Evolutionary conservation across 2,113 vertebrate species (phyloP), one percentile per base, ranked within the genome.

Genomic region (Oncorhynchus mykiss): DNA sequence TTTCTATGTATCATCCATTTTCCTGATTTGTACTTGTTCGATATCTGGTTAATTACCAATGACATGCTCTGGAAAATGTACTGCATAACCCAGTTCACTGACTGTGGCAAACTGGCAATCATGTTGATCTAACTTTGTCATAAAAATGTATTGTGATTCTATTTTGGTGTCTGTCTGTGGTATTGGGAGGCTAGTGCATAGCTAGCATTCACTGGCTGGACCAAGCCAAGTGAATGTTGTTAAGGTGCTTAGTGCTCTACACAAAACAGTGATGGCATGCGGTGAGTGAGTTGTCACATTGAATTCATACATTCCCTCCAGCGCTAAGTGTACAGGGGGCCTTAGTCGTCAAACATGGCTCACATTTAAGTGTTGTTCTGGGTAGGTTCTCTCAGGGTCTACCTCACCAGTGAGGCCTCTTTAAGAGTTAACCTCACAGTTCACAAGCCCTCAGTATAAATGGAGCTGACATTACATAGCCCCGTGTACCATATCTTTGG

Each of bases 61-160:
- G 68, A 70, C 76, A 27, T 70, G 20, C 6, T 13, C 57, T n/a
- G 18, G 18, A 25, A 48, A n/a, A 71, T 49, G 5, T 20, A 62
- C 74, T 70, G 29, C 16, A 13, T 49, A 34, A 31, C 27, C 18
- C 25, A 67, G 66, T 34, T 25, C 14, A 67, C 22, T 64, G 54
- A 49, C 18, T 59, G 57, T n/a, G 24, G 60, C 34, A 39, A 39
- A 39, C 34, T 39, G 34, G 7, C 75, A 27, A 14, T 60, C 57
- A 48, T 13, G 59, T 27, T 29, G 39, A 48, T 29, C 45, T 71
- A 70, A 77, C 59, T 51, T 71, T 12, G 45, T 77, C 65, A 27
- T 71, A 48, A 8, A 39, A 7, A 77, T 71, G n/a, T 57, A 65
- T 71, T 49, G 59, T 6, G 29, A 65, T 29, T 24, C 20, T 14